Evolutionary conservation across 2,888 invertebrate species (phyloP).

Genomic region (Callyntrura guangdongensis): DNA sequence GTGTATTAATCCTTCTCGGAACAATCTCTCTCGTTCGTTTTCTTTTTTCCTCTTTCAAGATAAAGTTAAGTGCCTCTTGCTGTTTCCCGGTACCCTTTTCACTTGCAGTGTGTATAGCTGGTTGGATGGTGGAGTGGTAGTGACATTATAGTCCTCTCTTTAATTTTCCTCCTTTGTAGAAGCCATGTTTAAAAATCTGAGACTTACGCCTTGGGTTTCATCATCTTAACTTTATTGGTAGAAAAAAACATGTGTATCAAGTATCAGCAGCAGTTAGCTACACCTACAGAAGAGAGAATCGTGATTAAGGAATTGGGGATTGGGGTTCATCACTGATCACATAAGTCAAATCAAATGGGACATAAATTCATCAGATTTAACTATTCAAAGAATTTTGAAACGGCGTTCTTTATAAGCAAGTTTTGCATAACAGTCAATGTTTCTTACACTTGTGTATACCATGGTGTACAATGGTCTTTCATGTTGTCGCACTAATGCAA

Average conservation of each 20-base stretch:
- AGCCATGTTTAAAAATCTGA: not conserved
- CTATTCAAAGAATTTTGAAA: no score
- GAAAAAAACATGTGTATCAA: no score
- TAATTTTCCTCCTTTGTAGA: constrained; percentile 12
- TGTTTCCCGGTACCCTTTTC: not conserved
- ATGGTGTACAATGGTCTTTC: no score
- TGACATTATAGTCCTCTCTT: not conserved
- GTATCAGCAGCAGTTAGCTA: not conserved
- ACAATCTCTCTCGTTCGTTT: constrained; percentile 4
- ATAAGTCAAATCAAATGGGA: constrained; percentile 10
- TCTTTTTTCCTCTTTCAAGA: constrained; percentile 9
- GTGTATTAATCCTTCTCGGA: constrained; percentile 54
- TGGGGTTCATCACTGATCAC: constrained; percentile 8
- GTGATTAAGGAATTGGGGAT: not conserved
- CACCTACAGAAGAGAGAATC: not conserved
- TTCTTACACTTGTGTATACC: no score
- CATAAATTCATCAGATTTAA: constrained; percentile 62
- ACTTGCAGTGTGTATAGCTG: not conserved
- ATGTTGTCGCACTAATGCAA: no score
- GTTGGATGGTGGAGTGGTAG: no score
- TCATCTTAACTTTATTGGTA: no score
- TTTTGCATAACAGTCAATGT: no score
- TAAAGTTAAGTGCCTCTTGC: not conserved
- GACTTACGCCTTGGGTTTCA: not conserved
- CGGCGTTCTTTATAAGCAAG: no score